Evolutionary conservation across 2,797 vertebrate genomes (phyloP), one percentile per base, ranked within the genome.

Genomic region (Neomorphus geoffroyi): DNA sequence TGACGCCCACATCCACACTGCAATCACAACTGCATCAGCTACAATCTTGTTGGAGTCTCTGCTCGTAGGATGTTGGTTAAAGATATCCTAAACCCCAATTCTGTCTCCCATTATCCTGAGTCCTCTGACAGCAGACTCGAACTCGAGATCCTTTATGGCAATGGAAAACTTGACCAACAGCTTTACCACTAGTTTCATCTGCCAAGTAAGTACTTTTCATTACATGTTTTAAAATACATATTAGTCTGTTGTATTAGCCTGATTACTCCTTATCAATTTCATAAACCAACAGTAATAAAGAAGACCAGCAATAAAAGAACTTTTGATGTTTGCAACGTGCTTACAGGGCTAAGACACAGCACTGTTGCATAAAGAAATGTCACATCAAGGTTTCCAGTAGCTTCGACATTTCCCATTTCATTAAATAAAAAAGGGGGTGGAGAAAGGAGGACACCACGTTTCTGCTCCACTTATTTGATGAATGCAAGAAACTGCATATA

Each of bases 361-460:
- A 92, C 18, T 27, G 32, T 0, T 86, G 11, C 51, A 65, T 58
- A 58, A 26, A 69, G 74, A 80, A 80, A 72, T 80, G 91, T 94
- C 95, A 90, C 88, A 95, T 84, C 78, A 67, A 89, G 82, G 66
- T 86, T 94, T 96, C 82, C 86, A 81, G 72, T 69, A 92, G 79
- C 51, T 94, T 95, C 87, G 94, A 90, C 65, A 88, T 86, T 94
- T 92, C 92, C 86, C 80, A 66, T 91, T 93, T 86, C 87, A 72
- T 88, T 83, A 92, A 54, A 83, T 82, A 64, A 80, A 90, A 87
- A 82, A 64, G 45, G 22, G 24, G 22, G 43, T 60, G 30, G 60
- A 88, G 85, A 94, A 95, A 93, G 50, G 43, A 84, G 67, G 22
- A 91, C 81, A 85, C 71, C 0, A 7, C 64, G 70, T 67, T 92